Evolutionary conservation across 2,888 invertebrate genomes (phyloP).

Genomic region (Acrocera orbiculus): DNA sequence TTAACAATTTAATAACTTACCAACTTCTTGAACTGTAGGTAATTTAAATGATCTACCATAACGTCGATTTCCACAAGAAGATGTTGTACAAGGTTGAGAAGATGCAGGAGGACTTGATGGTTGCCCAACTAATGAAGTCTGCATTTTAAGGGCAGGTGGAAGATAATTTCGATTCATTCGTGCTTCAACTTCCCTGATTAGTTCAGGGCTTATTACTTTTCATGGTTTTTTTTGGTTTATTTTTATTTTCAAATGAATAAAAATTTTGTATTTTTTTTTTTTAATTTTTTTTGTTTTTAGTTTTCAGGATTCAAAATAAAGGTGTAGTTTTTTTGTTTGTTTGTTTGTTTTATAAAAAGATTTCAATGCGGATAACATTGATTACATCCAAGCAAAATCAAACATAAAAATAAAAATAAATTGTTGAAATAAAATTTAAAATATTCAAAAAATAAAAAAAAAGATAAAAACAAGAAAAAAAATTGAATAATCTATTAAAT

Average conservation of each 20-base stretch:
- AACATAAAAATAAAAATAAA: slow-evolving; percentile 14
- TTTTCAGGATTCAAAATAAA: slow-evolving; percentile 3
- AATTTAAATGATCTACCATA: slow-evolving; percentile 26
- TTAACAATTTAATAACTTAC: slow-evolving; percentile 34
- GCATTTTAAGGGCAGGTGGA: slow-evolving; percentile 46
- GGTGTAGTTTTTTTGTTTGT: neutral
- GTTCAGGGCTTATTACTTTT: slow-evolving; percentile 69
- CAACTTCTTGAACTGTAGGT: slow-evolving; percentile 61
- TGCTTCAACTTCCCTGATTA: slow-evolving; percentile 76
- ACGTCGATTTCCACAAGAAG: slow-evolving; percentile 16
- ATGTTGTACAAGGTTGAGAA: slow-evolving; percentile 20
- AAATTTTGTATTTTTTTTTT: neutral
- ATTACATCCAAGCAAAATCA: slow-evolving; percentile 14
- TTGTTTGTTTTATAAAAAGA: slow-evolving; percentile 4
- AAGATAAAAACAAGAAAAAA: too few relatives aligned
- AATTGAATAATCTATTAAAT: too few relatives aligned
- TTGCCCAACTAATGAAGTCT: slow-evolving; percentile 32
- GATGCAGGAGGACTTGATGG: slow-evolving; percentile 21
- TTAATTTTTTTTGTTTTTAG: slow-evolving; percentile 5
- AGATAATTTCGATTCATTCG: slow-evolving; percentile 69
- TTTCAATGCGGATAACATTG: slow-evolving; percentile 11
- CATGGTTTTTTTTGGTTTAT: slow-evolving; percentile 2
- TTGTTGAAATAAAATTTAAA: slow-evolving; percentile 9
- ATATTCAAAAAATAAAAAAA: slow-evolving; percentile 11
- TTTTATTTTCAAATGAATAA: neutral